These are phyloP conservation scores for Planococcus citri DNA, from an alignment of 1,140 invertebrate species.

Conservation along the genomic window DNA sequence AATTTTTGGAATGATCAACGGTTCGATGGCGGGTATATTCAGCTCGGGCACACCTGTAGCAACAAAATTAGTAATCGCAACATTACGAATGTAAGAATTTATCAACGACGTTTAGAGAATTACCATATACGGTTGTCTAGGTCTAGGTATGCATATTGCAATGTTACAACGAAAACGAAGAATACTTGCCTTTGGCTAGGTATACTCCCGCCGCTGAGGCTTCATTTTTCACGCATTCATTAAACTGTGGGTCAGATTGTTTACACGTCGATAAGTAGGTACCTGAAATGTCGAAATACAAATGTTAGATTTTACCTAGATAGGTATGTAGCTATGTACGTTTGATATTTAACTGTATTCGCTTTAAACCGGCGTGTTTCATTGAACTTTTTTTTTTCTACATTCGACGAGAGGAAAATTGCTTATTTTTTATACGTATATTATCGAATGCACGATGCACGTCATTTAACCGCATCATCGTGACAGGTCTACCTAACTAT, in stretches of 20 bases:
- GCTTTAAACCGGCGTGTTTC: no score
- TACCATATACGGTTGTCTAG: not conserved
- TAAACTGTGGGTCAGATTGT: constrained; percentile 25
- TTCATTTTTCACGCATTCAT: constrained; percentile 27
- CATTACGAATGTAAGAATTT: constrained; percentile 20
- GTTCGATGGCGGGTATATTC: constrained; percentile 29
- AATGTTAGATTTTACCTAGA: not conserved
- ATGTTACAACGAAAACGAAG: constrained; percentile 5
- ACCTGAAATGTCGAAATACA: not conserved
- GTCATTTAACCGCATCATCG: no score
- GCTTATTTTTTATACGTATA: no score
- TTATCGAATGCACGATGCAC: no score
- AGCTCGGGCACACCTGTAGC: constrained; percentile 27
- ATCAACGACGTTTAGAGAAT: constrained; percentile 14
- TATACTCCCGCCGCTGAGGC: constrained; percentile 25
- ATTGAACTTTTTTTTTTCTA: no score
- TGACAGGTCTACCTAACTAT: no score
- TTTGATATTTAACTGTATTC: no score
- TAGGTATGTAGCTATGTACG: no score
- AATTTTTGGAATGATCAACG: constrained; percentile 29
- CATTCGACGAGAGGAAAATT: no score
- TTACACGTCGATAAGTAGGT: constrained; percentile 23
- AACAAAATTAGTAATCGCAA: not conserved
- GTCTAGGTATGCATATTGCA: constrained; percentile 20
- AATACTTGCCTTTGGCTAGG: constrained; percentile 27